A percentile compares a stretch with the other conserved stretches of the same genome.
Evolutionary conservation across 2,888 invertebrate species (phyloP).

Genomic region (Villa cingulata): DNA sequence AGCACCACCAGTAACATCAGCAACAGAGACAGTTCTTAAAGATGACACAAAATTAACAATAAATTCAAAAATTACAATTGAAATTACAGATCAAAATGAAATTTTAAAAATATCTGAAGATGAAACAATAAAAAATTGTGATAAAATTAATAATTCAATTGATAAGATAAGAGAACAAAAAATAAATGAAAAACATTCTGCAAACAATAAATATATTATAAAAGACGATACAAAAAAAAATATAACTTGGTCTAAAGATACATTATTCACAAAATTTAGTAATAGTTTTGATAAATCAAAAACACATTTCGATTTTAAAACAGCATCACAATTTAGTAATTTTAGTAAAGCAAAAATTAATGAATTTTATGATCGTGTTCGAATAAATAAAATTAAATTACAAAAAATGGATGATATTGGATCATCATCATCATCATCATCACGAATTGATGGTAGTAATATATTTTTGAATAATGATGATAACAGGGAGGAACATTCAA

Average conservation of each 20-base stretch:
- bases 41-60: neutral
- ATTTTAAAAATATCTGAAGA: neutral
- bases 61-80: too few relatives aligned
- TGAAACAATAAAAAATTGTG: neutral
- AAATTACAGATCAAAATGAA: neutral
- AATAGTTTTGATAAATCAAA: conserved; percentile 3
- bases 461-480: too few relatives aligned
- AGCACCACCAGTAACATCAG: neutral
- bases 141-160: neutral
- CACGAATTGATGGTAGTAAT: neutral
- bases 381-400: conserved; percentile 8
- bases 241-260: conserved; percentile 3
- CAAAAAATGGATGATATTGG: conserved; percentile 2
- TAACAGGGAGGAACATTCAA: too few relatives aligned
- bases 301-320: neutral
- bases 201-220: too few relatives aligned
- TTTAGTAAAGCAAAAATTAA: conserved; percentile 13
- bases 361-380: conserved; percentile 15
- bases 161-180: neutral
- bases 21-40: neutral
- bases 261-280: conserved; percentile 2
- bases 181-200: neutral
- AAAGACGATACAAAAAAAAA: neutral
- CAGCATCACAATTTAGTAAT: conserved; percentile 3
- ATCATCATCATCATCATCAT: neutral